Conservation (phyloP, 2,888 invertebrate species). For the Listrodromus nycthemerus region DNA sequence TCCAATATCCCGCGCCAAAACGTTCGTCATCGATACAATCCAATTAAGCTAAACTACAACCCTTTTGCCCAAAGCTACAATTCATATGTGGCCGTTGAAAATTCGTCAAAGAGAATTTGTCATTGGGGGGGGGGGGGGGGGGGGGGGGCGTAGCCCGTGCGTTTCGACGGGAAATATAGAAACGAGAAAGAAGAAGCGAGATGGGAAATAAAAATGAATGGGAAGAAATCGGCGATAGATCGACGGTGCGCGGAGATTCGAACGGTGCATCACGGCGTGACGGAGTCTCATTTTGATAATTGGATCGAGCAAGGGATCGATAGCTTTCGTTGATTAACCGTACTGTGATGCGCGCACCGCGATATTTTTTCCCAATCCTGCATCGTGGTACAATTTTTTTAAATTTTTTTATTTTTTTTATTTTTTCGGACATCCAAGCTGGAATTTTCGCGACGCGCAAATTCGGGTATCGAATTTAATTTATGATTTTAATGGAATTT, state of each 20-base stretch:
- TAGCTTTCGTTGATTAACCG: background rate
- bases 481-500: too few species aligned
- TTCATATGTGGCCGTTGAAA: background rate
- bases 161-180: background rate
- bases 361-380: background rate
- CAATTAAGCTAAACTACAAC: slow-evolving; percentile 1
- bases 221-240: background rate
- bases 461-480: too few species aligned
- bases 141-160: too few species aligned
- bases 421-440: too few species aligned
- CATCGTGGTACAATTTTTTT: background rate
- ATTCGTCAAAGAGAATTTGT: slow-evolving; percentile 21
- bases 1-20: background rate
- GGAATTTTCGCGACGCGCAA: too few species aligned
- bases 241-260: background rate
- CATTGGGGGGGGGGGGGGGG: too few species aligned
- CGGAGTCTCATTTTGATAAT: background rate
- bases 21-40: slow-evolving; percentile 15
- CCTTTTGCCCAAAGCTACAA: background rate
- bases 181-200: background rate
- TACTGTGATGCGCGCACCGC: too few species aligned
- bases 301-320: background rate
- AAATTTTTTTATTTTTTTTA: background rate
- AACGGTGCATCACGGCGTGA: background rate
- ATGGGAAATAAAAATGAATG: background rate